Evolutionary conservation across 2,888 invertebrate genomes (phyloP).

Genomic region (Agrochola circellaris): DNA sequence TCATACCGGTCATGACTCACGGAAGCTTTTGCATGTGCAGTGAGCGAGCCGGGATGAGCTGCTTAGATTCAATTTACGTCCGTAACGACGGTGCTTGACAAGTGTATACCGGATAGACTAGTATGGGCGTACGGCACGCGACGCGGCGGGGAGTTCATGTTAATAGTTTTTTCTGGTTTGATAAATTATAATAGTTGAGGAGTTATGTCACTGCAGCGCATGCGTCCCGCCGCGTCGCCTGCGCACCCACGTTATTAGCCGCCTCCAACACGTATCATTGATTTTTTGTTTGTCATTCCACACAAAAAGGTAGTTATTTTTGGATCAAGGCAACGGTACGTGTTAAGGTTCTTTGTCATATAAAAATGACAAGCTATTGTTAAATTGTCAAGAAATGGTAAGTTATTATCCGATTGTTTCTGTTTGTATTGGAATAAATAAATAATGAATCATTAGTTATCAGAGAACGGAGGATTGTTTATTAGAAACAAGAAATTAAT

Average conservation of each 20-base stretch:
- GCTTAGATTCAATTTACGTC: constrained; percentile 82
- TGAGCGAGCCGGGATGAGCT: constrained; percentile 71
- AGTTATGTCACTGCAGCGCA: constrained; percentile 83
- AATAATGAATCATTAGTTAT: constrained; percentile 53
- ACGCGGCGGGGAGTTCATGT: constrained; percentile 84
- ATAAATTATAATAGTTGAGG: constrained; percentile 86
- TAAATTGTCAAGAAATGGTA: constrained; percentile 58
- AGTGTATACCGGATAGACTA: constrained; percentile 78
- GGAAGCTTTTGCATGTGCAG: constrained; percentile 80
- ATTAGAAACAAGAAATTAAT: constrained; percentile 27
- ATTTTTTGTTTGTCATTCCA: constrained; percentile 87
- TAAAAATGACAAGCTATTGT: constrained; percentile 68
- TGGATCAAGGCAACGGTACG: constrained; percentile 49
- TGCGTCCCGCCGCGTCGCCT: constrained; percentile 68
- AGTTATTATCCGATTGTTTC: constrained; percentile 67
- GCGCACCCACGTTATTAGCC: constrained; percentile 80
- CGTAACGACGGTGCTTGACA: constrained; percentile 76
- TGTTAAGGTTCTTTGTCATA: constrained; percentile 65
- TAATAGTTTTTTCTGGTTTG: constrained; percentile 82
- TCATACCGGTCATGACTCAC: constrained; percentile 69
- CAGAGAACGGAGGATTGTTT: constrained; percentile 43
- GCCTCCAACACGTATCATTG: constrained; percentile 80
- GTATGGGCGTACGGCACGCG: constrained; percentile 83
- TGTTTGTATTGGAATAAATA: constrained; percentile 52
- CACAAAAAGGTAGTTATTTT: constrained; percentile 70